These are phyloP conservation scores for Xyrichtys novacula DNA, from an alignment of 2,797 vertebrate genomes.

Conservation along the genomic window DNA sequence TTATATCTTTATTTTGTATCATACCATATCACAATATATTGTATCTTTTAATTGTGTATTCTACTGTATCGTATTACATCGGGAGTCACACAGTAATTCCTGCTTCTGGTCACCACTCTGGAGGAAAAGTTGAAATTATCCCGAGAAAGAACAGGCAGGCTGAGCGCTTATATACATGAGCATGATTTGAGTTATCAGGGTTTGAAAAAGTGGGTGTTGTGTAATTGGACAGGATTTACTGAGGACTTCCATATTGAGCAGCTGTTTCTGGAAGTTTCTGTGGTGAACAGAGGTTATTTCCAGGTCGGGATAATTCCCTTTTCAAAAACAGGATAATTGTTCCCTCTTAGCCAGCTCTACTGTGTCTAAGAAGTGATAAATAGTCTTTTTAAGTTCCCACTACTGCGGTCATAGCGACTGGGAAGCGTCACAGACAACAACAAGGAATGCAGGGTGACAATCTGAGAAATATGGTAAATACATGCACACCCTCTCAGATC, in stretches of 20 bases:
- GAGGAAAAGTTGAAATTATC: neutral
- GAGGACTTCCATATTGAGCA: neutral
- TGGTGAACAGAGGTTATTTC: neutral
- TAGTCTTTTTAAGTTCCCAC: constrained; percentile 22
- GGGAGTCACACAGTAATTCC: too few relatives aligned
- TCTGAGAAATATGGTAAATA: constrained; percentile 3
- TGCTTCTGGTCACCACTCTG: neutral
- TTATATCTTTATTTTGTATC: too few relatives aligned
- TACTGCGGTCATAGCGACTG: constrained; percentile 20
- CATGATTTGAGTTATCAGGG: neutral
- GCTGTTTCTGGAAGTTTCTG: constrained; percentile 20
- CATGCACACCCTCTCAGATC: constrained; percentile 30
- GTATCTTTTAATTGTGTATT: too few relatives aligned
- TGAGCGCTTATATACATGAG: constrained; percentile 1
- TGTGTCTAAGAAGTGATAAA: constrained; percentile 9
- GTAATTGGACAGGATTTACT: neutral
- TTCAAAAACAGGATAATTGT: constrained; percentile 18
- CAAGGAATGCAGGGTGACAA: constrained; percentile 16
- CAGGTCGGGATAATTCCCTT: neutral
- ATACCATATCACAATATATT: too few relatives aligned
- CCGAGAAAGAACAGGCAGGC: neutral
- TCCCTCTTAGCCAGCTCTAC: neutral
- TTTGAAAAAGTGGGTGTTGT: constrained; percentile 10
- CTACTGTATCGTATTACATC: too few relatives aligned
- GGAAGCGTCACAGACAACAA: constrained; percentile 16